Evolutionary conservation across 2,113 vertebrate species (phyloP), one percentile per base, ranked within the genome.

Genomic region (Cyanoliseus patagonus): DNA sequence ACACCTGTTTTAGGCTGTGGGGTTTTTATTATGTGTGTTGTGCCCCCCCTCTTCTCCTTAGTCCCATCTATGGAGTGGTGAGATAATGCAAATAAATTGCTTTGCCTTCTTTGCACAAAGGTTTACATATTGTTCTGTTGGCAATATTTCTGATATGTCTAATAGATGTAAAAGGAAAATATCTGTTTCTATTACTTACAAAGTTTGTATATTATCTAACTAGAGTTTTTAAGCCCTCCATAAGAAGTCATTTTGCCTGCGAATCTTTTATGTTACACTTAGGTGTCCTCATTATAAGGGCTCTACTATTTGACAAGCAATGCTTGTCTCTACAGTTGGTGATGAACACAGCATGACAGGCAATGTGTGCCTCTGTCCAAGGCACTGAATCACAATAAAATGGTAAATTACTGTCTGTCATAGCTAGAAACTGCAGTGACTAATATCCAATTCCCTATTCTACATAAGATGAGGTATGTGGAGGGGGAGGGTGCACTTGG

Each of bases 341-440:
- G 97, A 98, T 96, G 97, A 98, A 96, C 95, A 93, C 97, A 96
- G 95, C 85, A 94, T 97, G 98, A 98, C 97, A 98, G 97, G 95
- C 92, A 94, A 93, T 97, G 95, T 97, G 95, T 97, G 97, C 97
- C 96, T 96, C 97, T 97, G 97, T 98, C 97, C 97, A 92, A 97
- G 95, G 95, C 95, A 96, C 95, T 97, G 98, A 98, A 97, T 98
- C 97, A 97, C 97, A 97, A 97, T 97, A 97, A 97, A 97, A 97
- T 95, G 97, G 96, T 97, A 98, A 97, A 98, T 98, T 97, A 97
- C 97, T 97, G 96, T 98, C 96, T 98, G 97, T 97, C 97, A 97
- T 97, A 94, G 86, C 94, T 86, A 94, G 93, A 92, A 97, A 96
- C 95, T 78, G 80, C 92, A 95, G 92, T 92, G 96, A 95, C 95